phyloP scores from a whole-genome alignment of 2,888 invertebrate genomes.

The Limenitis camilla region DNA sequence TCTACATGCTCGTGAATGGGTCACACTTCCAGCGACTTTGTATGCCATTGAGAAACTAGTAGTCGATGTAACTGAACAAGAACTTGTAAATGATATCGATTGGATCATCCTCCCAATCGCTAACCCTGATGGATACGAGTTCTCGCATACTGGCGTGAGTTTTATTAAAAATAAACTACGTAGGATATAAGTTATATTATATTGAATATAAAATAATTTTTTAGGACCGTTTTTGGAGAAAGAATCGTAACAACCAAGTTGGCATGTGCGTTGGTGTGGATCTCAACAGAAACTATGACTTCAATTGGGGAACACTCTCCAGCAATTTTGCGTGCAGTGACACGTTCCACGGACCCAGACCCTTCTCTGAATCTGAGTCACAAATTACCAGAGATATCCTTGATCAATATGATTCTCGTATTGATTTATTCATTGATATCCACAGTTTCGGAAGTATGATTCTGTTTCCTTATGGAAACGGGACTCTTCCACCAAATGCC shows the following conservation, averaged over 20 bases:
- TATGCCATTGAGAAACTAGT: constrained; percentile 79
- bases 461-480: constrained; percentile 75
- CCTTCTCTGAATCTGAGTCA: constrained; percentile 82
- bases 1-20: constrained; percentile 82
- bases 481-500: constrained; percentile 61
- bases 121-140: constrained; percentile 83
- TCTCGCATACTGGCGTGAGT: constrained; percentile 62
- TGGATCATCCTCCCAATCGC: constrained; percentile 79
- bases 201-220: constrained; percentile 43
- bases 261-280: constrained; percentile 79
- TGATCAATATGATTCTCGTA: constrained; percentile 52
- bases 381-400: constrained; percentile 74
- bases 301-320: constrained; percentile 75
- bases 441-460: constrained; percentile 84
- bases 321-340: constrained; percentile 72
- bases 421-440: constrained; percentile 79
- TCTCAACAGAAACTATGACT: constrained; percentile 83
- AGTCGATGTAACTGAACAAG: constrained; percentile 68
- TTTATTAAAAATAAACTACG: no score
- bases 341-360: constrained; percentile 74
- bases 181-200: no score
- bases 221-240: constrained; percentile 78
- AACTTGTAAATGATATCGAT: constrained; percentile 75
- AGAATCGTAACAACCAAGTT: constrained; percentile 73
- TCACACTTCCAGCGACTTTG: constrained; percentile 77